phyloP scores from a whole-genome alignment of 1,140 invertebrate species.

The Aphelinus atriplicis region DNA sequence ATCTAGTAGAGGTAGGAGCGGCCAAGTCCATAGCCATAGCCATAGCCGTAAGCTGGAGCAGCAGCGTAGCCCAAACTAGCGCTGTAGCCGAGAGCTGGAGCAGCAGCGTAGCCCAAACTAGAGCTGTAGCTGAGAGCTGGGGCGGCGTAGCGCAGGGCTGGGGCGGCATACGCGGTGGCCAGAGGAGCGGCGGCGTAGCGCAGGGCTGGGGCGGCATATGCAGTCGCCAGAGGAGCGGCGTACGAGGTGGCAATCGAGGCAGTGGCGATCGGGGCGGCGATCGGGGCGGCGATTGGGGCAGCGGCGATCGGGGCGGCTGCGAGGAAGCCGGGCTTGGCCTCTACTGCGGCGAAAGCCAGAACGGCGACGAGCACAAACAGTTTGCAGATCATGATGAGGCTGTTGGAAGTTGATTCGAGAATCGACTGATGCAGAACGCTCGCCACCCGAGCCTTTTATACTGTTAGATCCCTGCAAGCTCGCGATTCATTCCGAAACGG shows the following conservation, averaged over 20 bases:
- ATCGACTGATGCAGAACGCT: background rate
- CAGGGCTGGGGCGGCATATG: background rate
- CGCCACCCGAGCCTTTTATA: background rate
- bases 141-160: background rate
- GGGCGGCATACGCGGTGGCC: background rate
- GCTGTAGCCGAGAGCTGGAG: background rate
- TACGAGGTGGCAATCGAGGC: too few relatives aligned
- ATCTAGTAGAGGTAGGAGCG: background rate
- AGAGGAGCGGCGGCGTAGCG: background rate
- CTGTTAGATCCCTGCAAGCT: background rate
- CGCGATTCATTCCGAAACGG: too few relatives aligned
- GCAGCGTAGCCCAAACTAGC: background rate
- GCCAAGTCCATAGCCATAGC: background rate
- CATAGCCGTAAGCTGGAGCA: background rate
- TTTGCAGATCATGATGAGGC: constrained; percentile 21
- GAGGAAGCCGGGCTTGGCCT: constrained; percentile 5
- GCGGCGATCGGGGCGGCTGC: background rate
- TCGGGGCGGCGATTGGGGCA: background rate
- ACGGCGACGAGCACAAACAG: constrained; percentile 18
- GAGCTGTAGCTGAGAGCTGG: background rate
- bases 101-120: background rate
- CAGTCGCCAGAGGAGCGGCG: too few relatives aligned
- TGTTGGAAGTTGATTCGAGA: background rate
- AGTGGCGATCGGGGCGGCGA: background rate
- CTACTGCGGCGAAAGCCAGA: constrained; percentile 9